Conservation (phyloP, 2,797 vertebrate species). For the Loris lydekkerianus region DNA sequence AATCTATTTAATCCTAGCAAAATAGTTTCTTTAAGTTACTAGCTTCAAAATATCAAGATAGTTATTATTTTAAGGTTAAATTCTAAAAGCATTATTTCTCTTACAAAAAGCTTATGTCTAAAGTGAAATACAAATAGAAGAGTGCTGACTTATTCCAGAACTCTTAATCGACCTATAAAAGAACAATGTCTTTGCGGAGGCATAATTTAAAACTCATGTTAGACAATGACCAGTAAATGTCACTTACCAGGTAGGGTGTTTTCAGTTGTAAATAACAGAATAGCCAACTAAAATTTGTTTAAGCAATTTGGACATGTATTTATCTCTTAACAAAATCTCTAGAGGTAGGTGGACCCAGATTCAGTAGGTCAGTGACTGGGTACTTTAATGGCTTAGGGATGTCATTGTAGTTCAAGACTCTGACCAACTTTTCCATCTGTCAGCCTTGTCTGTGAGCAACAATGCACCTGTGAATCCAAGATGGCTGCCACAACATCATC, state of each 20-base stretch:
- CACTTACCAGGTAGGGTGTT: neutral
- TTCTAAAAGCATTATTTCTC: conserved; percentile 22
- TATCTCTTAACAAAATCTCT: conserved; percentile 14
- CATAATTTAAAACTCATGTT: conserved; percentile 2
- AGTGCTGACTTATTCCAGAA: neutral
- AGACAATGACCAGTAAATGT: neutral
- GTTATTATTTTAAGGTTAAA: conserved; percentile 3
- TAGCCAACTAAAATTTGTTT: neutral
- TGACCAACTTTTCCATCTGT: neutral
- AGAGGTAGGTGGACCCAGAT: neutral
- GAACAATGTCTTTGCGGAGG: neutral
- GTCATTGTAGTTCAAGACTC: neutral
- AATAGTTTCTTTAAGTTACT: neutral
- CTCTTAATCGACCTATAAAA: conserved; percentile 30
- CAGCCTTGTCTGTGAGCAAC: neutral
- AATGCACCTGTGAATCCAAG: neutral
- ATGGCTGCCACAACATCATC: neutral
- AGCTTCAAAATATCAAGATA: conserved; percentile 26
- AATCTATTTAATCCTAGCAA: conserved; percentile 55
- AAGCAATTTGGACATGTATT: neutral
- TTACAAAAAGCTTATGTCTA: neutral
- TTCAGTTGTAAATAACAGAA: neutral
- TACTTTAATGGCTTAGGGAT: neutral
- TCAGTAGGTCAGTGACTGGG: neutral
- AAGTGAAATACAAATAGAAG: conserved; percentile 4